Percentiles rank a stretch among this genome's conserved stretches.
These are phyloP conservation scores for Drosophila falleni DNA, from an alignment of 2,888 invertebrate species.

Conservation along the genomic window DNA sequence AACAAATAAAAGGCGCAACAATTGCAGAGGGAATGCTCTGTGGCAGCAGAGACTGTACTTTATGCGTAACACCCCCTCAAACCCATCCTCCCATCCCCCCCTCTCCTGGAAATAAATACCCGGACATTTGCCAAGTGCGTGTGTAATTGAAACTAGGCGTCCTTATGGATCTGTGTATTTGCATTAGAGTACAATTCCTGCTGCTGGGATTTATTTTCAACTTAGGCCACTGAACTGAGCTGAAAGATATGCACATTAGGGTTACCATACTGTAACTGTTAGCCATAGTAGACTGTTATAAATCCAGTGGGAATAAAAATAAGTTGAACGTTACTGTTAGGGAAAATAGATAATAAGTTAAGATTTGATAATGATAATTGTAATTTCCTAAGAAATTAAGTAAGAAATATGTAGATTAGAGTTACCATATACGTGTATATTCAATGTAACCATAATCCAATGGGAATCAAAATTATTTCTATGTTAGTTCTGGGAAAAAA, in stretches of 20 bases:
- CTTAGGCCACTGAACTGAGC: conserved; percentile 16
- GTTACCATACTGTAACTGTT: neutral
- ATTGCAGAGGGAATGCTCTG: conserved; percentile 59
- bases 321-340: too few relatives aligned
- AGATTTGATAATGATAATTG: too few relatives aligned
- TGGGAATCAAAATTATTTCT: neutral
- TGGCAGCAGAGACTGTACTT: conserved; percentile 17
- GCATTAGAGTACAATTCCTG: neutral
- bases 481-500: too few relatives aligned
- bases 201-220: conserved; percentile 8
- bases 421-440: too few relatives aligned
- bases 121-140: conserved; percentile 71
- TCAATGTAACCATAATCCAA: too few relatives aligned
- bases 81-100: neutral
- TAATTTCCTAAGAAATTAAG: neutral
- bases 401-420: conserved; percentile 27
- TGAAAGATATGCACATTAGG: conserved; percentile 29
- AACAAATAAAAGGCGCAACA: conserved; percentile 82
- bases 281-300: neutral
- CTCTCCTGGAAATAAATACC: neutral
- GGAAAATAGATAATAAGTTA: too few relatives aligned
- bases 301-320: neutral
- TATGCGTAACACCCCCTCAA: conserved; percentile 31
- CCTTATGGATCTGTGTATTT: conserved; percentile 35
- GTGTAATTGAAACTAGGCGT: conserved; percentile 77